Evolutionary conservation across 1,140 invertebrate genomes (phyloP).

Genomic region (Euura lappo): DNA sequence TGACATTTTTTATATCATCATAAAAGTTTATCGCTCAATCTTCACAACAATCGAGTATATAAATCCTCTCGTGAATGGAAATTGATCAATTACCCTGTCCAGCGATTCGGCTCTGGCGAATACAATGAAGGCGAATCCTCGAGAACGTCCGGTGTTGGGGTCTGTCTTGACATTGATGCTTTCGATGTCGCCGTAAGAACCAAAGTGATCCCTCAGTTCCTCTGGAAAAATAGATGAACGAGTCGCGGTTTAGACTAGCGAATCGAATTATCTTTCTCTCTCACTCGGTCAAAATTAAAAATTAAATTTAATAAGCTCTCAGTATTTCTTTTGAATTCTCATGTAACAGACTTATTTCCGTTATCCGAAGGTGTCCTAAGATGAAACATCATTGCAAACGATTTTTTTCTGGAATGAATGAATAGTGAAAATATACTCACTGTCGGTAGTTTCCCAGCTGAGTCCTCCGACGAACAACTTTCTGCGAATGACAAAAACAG

Average conservation of each 20-base stretch:
- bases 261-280: no score
- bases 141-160: constrained; percentile 84
- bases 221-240: constrained; percentile 69
- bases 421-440: constrained; percentile 70
- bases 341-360: constrained; percentile 46
- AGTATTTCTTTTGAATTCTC: constrained; percentile 33
- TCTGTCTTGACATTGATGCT: constrained; percentile 95
- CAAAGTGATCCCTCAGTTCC: constrained; percentile 91
- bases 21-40: constrained; percentile 21
- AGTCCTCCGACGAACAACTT: constrained; percentile 97
- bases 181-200: constrained; percentile 88
- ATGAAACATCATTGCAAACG: constrained; percentile 32
- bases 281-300: background rate
- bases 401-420: constrained; percentile 1
- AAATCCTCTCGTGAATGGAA: constrained; percentile 11
- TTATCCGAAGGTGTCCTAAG: constrained; percentile 56
- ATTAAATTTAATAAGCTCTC: constrained; percentile 26
- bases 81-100: constrained; percentile 74
- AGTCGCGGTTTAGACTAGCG: no score
- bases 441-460: constrained; percentile 97
- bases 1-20: constrained; percentile 38
- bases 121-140: constrained; percentile 95
- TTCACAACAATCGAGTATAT: constrained; percentile 13
- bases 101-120: constrained; percentile 88
- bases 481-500: constrained; percentile 73